Percentiles rank a stretch among this genome's conserved stretches.
Evolutionary conservation across 2,113 vertebrate species (phyloP).

Genomic region (Gnathonemus longibarbis): DNA sequence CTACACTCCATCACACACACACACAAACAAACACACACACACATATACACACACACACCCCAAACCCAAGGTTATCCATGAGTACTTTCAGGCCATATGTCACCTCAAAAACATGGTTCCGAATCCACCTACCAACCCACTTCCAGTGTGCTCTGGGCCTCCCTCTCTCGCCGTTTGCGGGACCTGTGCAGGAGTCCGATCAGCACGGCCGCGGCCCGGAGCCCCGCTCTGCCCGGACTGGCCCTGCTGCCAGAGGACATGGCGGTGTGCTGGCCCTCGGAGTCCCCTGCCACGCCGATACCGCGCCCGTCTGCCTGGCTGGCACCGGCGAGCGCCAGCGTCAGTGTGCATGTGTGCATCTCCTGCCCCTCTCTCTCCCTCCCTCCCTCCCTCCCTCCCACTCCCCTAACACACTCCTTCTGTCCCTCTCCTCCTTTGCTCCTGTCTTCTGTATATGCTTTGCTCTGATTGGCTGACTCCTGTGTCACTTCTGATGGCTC

Average conservation of each 20-base stretch:
- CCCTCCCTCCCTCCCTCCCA: neutral
- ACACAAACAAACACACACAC: neutral
- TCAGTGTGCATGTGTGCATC: constrained; percentile 22
- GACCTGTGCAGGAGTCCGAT: constrained; percentile 91
- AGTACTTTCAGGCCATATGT: neutral
- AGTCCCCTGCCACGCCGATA: constrained; percentile 29
- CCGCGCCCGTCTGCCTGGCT: constrained; percentile 36
- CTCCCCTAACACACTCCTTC: constrained; percentile 12
- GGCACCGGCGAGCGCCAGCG: constrained; percentile 39
- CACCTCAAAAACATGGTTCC: neutral
- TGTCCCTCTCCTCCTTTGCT: constrained; percentile 30
- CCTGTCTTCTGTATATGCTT: constrained; percentile 28
- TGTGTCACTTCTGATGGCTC: neutral
- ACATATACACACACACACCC: neutral
- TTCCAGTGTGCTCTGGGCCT: neutral
- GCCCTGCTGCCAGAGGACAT: constrained; percentile 69
- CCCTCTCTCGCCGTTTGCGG: constrained; percentile 66
- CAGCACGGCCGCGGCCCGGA: constrained; percentile 85
- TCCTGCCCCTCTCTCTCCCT: constrained; percentile 7
- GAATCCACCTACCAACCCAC: neutral
- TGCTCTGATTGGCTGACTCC: neutral
- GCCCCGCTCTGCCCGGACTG: constrained; percentile 80
- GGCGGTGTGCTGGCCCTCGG: constrained; percentile 36
- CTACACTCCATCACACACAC: neutral
- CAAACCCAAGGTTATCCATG: neutral